phyloP scores from a whole-genome alignment of 2,888 invertebrate species.

The Kuschelorhynchus macadamiae region DNA sequence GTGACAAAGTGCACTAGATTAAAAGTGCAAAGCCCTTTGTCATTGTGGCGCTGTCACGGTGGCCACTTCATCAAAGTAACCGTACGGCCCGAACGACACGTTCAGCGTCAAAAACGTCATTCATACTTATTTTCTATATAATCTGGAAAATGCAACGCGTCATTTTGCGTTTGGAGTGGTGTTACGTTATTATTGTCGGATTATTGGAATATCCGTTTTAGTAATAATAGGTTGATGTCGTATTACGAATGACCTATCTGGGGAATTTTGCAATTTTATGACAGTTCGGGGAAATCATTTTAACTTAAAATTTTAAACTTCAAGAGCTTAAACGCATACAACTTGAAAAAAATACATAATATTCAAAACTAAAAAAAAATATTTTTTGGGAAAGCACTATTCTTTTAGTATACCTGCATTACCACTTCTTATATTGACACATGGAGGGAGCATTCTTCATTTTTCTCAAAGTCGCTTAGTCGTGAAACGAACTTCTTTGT shows the following conservation, averaged over 20 bases:
- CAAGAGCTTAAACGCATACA: no score
- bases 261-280: no score
- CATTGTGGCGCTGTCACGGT: conserved; percentile 64
- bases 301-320: no score
- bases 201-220: conserved; percentile 25
- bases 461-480: no score
- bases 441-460: no score
- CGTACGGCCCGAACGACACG: conserved; percentile 55
- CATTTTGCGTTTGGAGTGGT: conserved; percentile 26
- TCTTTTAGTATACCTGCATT: no score
- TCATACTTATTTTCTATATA: conserved; percentile 55
- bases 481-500: no score
- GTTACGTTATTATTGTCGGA: conserved; percentile 25
- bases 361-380: no score
- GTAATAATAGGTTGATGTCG: conserved; percentile 13
- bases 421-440: no score
- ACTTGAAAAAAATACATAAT: no score
- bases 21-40: conserved; percentile 56
- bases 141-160: conserved; percentile 40
- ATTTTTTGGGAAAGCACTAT: no score
- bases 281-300: no score
- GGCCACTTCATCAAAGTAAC: conserved; percentile 66
- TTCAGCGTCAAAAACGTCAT: conserved; percentile 56
- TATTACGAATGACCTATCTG: conserved; percentile 15
- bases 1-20: conserved; percentile 66